phyloP scores from a whole-genome alignment of 2,888 invertebrate genomes.

The Spodoptera littoralis region DNA sequence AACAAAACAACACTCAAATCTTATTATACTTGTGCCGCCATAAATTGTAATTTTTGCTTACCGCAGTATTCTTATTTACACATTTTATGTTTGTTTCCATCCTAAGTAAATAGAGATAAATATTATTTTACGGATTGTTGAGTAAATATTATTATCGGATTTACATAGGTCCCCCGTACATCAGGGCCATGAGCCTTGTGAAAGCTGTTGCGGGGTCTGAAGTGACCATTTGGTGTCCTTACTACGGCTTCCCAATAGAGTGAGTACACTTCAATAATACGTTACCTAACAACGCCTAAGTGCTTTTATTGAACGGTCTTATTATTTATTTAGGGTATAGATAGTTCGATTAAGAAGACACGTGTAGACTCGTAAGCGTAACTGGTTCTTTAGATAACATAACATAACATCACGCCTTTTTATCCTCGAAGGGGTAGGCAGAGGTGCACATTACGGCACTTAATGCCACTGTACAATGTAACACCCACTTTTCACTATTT shows the following conservation, averaged over 20 bases:
- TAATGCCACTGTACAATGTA: no score
- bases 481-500: no score
- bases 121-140: slow-evolving; percentile 51
- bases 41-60: slow-evolving; percentile 49
- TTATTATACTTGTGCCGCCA: slow-evolving; percentile 37
- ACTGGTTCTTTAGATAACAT: no score
- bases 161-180: slow-evolving; percentile 92
- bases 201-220: slow-evolving; percentile 94
- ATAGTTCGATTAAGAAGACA: no score
- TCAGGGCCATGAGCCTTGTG: slow-evolving; percentile 92
- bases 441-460: no score
- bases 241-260: slow-evolving; percentile 95
- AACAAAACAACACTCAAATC: slow-evolving; percentile 34
- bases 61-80: slow-evolving; percentile 31
- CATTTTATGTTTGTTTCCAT: slow-evolving; percentile 47
- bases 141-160: slow-evolving; percentile 54
- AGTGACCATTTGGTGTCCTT: slow-evolving; percentile 94
- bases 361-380: no score
- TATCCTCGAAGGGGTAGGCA: no score
- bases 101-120: slow-evolving; percentile 61
- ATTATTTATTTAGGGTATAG: not conserved
- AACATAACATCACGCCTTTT: no score
- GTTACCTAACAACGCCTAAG: not conserved
- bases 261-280: slow-evolving; percentile 61
- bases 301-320: not conserved